phyloP scores from a whole-genome alignment of 2,888 invertebrate genomes.

The Lissonota sp. region DNA sequence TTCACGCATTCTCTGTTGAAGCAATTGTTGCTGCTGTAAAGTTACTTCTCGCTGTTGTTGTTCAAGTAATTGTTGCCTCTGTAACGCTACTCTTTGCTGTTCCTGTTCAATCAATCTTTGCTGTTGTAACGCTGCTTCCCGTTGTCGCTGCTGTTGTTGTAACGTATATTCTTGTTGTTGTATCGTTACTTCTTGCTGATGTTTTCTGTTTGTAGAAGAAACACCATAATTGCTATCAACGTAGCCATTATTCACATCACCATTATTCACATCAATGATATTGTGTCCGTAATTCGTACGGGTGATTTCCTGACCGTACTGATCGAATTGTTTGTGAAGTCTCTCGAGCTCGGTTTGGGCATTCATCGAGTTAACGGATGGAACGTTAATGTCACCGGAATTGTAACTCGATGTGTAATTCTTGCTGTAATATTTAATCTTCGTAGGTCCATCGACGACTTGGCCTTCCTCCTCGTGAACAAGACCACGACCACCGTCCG shows the following conservation, averaged over 20 bases:
- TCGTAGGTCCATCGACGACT: conserved; percentile 68
- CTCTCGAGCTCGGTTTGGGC: conserved; percentile 62
- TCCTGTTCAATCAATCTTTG: too few relatives aligned
- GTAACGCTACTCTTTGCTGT: too few relatives aligned
- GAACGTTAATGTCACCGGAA: conserved; percentile 50
- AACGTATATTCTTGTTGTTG: too few relatives aligned
- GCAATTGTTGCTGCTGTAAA: too few relatives aligned
- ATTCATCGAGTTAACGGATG: conserved; percentile 31
- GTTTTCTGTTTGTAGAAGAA: too few relatives aligned
- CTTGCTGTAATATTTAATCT: conserved; percentile 74
- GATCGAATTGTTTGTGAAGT: conserved; percentile 64
- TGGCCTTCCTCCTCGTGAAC: conserved; percentile 68
- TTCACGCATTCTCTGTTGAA: too few relatives aligned
- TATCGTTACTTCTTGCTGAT: too few relatives aligned
- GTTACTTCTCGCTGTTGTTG: too few relatives aligned
- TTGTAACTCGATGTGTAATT: conserved; percentile 77
- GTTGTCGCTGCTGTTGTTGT: too few relatives aligned
- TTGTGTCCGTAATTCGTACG: conserved; percentile 24
- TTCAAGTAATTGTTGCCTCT: too few relatives aligned
- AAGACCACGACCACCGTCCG: conserved; percentile 56
- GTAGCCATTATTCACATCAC: conserved; percentile 20
- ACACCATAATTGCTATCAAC: conserved; percentile 19
- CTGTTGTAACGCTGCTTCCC: too few relatives aligned
- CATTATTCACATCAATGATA: conserved; percentile 1
- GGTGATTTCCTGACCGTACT: conserved; percentile 60